Conservation (phyloP, 2,113 vertebrate species). For the Hystrix brachyura region DNA sequence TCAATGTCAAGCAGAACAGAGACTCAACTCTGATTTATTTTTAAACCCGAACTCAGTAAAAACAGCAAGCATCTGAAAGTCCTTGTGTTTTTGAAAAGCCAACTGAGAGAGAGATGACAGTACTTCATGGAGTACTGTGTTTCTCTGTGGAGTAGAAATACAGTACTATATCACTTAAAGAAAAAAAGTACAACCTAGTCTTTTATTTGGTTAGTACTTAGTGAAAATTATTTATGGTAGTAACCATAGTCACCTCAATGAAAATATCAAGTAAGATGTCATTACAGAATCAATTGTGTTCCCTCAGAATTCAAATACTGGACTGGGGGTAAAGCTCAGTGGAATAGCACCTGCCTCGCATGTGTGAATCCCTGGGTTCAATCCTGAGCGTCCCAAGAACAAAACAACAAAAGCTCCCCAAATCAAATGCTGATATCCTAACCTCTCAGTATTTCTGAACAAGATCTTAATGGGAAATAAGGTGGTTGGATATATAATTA, state of each 20-base stretch:
- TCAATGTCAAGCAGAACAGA: background rate
- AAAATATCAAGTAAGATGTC: background rate
- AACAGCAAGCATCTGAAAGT: slow-evolving; percentile 3
- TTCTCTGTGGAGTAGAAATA: background rate
- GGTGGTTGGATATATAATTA: background rate
- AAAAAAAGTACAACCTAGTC: background rate
- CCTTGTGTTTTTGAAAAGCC: background rate
- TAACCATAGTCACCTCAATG: background rate
- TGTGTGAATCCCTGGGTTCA: background rate
- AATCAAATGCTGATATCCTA: background rate
- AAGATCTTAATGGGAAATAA: background rate
- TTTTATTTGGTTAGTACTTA: background rate
- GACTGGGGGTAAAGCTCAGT: background rate
- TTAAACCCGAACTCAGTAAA: background rate
- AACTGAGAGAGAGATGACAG: background rate
- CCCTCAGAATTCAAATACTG: background rate
- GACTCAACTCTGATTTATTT: background rate
- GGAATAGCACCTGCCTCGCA: background rate
- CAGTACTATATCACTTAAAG: background rate
- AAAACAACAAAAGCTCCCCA: background rate
- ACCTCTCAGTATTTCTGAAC: background rate
- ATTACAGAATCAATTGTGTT: background rate
- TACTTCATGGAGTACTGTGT: too few species aligned
- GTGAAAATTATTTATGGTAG: background rate
- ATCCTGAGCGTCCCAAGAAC: background rate